Percentiles rank a stretch among this genome's conserved stretches.
phyloP scores from a whole-genome alignment of 2,888 invertebrate species.

The Nomada goodeniana region DNA sequence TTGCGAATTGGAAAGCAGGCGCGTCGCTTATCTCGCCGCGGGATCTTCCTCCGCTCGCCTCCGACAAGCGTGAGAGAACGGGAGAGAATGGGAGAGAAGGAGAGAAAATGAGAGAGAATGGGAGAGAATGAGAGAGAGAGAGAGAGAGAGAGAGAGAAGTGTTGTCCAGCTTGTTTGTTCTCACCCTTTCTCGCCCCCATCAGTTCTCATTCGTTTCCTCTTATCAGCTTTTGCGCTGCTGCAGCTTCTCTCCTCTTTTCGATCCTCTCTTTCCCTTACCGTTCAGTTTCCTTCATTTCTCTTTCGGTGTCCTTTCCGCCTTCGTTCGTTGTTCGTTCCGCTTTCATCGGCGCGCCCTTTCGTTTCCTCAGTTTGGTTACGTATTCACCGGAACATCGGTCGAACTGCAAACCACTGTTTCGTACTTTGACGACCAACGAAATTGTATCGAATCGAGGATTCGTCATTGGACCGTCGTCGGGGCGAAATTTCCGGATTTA shows the following conservation, averaged over 20 bases:
- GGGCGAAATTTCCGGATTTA: not conserved
- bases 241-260: not conserved
- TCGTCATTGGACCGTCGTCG: not conserved
- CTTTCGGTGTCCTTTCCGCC: no score
- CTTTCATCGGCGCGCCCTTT: no score
- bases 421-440: not conserved
- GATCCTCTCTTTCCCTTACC: not conserved
- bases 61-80: not conserved
- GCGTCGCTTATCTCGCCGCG: constrained; percentile 65
- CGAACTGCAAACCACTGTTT: not conserved
- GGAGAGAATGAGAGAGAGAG: not conserved
- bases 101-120: not conserved
- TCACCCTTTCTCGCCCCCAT: no score
- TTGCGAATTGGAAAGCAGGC: constrained; percentile 77
- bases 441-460: not conserved
- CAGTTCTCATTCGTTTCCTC: no score
- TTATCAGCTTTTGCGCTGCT: not conserved
- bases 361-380: no score
- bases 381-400: no score
- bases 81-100: no score
- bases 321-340: no score
- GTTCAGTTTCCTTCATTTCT: no score
- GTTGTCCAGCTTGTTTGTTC: not conserved
- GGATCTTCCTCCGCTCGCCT: constrained; percentile 47
- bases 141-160: not conserved